A percentile compares a stretch with the other conserved stretches of the same genome.
Evolutionary conservation across 1,140 invertebrate genomes (phyloP).

Genomic region (Apis dorsata): DNA sequence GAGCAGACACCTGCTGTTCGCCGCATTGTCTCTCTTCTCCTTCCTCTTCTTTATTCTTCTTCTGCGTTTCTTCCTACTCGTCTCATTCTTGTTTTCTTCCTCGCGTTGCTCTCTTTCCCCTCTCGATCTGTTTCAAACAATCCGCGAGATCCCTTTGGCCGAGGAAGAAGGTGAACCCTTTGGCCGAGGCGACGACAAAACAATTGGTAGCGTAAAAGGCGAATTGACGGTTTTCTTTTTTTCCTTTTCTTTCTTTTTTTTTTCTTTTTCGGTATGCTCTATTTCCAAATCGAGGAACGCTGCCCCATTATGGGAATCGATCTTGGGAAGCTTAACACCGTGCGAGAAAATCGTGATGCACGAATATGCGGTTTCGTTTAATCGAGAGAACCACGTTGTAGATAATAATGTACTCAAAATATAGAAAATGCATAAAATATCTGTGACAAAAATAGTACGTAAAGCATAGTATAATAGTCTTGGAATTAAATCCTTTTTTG

Average conservation of each 20-base stretch:
- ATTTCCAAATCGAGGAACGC: constrained; percentile 49
- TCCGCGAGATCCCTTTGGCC: constrained; percentile 30
- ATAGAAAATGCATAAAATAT: no score
- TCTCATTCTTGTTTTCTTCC: constrained; percentile 3
- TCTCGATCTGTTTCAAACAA: constrained; percentile 28
- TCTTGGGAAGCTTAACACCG: not conserved
- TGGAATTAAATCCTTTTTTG: no score
- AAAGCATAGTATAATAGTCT: no score
- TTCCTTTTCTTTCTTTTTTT: no score
- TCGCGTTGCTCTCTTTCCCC: constrained; percentile 5
- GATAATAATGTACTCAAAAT: not conserved
- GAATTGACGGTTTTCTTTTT: constrained; percentile 39
- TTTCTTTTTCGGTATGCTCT: constrained; percentile 34
- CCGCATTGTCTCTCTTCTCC: constrained; percentile 65
- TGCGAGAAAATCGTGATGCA: not conserved
- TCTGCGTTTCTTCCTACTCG: constrained; percentile 42
- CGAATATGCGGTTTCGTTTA: not conserved
- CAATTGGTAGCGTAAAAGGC: constrained; percentile 55
- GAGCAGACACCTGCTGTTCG: constrained; percentile 75
- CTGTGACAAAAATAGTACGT: no score
- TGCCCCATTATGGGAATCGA: constrained; percentile 37
- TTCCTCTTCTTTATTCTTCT: not conserved
- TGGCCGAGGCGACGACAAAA: constrained; percentile 60
- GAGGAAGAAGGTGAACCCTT: constrained; percentile 23
- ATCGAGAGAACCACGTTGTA: not conserved